Base-by-base conservation (phyloP, 2,113 vertebrate species). In the Gambusia affinis region DNA sequence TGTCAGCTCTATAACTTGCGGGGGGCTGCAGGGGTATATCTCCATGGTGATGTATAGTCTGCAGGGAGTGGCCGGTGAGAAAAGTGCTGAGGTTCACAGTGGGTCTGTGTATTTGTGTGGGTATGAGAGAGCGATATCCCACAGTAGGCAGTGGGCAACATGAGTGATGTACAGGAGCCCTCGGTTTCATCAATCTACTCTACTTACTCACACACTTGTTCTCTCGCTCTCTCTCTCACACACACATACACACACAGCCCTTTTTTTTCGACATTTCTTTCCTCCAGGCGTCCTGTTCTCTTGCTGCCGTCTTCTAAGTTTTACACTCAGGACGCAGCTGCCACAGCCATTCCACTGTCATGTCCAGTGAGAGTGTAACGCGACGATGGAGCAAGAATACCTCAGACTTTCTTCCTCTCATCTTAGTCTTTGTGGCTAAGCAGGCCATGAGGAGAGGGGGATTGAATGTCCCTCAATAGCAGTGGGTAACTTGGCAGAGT, bases 151-250 rank as follows among this genome's bases (percentile, higher is more conserved):
- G 67, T 67, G 68, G 64, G 76, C 74, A 87, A 79, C 71, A 84
- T 90, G 89, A 93, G 73, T 94, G 91, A 94, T 92, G 86, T 90
- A 92, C 88, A 78, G 71, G 75, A 76, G 84, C 54, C 79, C 72
- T 70, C 54, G 69, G 78, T 86, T 86, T 79, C 85, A 92, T 93
- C 87, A 90, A 92, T 94, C 90, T 85, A 70, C 83, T 82, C 79
- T 75, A 65, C 76, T 81, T 75, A 82, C 76, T 28, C 37, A 31
- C 78, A 30, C 70, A 17, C 57, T 27, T 42, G 3, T 42, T 33
- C 65, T 29, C 76, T 29, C 4, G 1, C 1, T 44, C 42, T 47
- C 4, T 19, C 44, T 7, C 15, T 33, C 62, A 33, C 30, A 8
- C 22, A 7, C 44, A 27, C 65, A 57, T 69, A 60, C 66, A 27